Base-by-base conservation (phyloP, 2,888 invertebrate species). In the Synanthedon myopaeformis region DNA sequence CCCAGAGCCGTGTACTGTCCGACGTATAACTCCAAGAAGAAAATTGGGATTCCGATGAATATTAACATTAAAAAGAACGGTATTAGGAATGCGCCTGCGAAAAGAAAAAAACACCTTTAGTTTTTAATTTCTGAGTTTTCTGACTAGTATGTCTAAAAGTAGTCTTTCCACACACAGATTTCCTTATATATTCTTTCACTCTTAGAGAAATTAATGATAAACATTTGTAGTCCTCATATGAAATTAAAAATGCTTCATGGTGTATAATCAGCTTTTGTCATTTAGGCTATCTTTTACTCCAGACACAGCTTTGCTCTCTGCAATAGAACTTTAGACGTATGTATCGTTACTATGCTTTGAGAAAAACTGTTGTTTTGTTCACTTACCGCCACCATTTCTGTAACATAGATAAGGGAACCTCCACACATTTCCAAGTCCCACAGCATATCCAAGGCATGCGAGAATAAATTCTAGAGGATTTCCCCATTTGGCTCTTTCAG, bases 1-100 rank as follows among this genome's bases (percentile, higher is more conserved):
- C 95, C 95, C 0, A 93, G 71, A 3, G 93, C 93, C 1, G 92
- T 90, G 71, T 91, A 96, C 70, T 96, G 95, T 2, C 95, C 96
- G 17, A 95, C 80, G 49, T 92, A 91, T 42, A 95, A 79, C 72
- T 96, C 95, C 73, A 95, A 80, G 67, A 91, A 93, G 73, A 95
- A 95, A 63, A 96, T 90, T 1, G 95, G 95, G 56, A 94, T 88
- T 1, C 95, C 95, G 70, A 93, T 92, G 41, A 92, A 80, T n/a
- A 93, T 66, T 63, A 94, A 79, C 92, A 94, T 93, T 51, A 94
- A 70, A 55, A 92, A 79, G 73, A 94, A 94, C 0, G 93, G 92
- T 52, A 94, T 88, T 8, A 94, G 83, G 69, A 94, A 94, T 1
- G 93, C 94, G 66, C 94, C 93, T 93, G 84, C 11, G 89, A 89